A percentile compares a stretch with the other conserved stretches of the same genome.
Evolutionary conservation across 2,113 vertebrate species (phyloP).

Genomic region (Megaceryle maxima): DNA sequence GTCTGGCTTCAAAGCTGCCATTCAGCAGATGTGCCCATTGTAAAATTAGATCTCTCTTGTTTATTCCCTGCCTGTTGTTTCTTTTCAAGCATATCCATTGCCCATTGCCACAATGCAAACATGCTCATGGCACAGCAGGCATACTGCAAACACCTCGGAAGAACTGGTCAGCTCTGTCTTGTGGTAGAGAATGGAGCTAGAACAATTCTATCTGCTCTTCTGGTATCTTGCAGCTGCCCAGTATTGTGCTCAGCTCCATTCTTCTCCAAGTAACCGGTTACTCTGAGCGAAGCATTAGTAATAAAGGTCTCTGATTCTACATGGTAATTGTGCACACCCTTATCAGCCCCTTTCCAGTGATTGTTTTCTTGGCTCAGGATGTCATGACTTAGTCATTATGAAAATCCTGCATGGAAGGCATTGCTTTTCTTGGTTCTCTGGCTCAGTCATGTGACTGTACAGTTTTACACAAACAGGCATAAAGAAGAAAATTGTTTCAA

Average conservation of each 20-base stretch:
- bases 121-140: neutral
- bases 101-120: neutral
- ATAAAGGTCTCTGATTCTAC: neutral
- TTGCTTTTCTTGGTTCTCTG: neutral
- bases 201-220: neutral
- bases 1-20: neutral
- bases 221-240: neutral
- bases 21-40: constrained; percentile 14
- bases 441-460: neutral
- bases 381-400: neutral
- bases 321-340: neutral
- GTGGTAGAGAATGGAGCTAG: neutral
- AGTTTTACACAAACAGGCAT: neutral
- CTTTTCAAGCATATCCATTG: neutral
- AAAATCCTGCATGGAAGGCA: neutral
- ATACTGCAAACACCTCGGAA: neutral
- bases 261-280: neutral
- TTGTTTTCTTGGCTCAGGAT: neutral
- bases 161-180: neutral
- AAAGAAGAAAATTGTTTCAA: neutral
- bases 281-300: neutral
- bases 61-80: neutral
- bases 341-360: constrained; percentile 3
- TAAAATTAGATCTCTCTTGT: neutral
- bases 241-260: neutral